Percentiles rank a stretch among this genome's conserved stretches.
phyloP scores from a whole-genome alignment of 2,888 invertebrate species.

The Eudasyphora cyanicolor region DNA sequence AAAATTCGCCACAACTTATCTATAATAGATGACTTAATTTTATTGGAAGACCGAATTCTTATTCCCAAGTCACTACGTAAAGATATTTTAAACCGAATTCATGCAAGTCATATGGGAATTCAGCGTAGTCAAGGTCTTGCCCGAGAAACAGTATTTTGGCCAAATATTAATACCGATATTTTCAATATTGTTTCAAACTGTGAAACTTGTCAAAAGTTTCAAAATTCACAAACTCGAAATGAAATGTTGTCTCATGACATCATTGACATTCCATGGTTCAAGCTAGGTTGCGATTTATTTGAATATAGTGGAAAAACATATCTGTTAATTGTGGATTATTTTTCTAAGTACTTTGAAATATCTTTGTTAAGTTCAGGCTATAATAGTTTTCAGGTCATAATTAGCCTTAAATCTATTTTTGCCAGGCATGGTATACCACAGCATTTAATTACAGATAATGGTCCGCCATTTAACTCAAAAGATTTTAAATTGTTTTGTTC shows the following conservation, averaged over 20 bases:
- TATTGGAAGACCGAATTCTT: constrained; percentile 42
- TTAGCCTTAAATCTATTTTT: constrained; percentile 63
- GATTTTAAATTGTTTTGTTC: constrained; percentile 55
- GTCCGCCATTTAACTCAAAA: constrained; percentile 59
- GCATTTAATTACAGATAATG: constrained; percentile 61
- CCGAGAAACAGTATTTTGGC: constrained; percentile 54
- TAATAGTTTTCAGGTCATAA: constrained; percentile 42
- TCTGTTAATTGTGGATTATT: constrained; percentile 64
- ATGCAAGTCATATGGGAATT: constrained; percentile 47
- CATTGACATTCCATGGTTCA: constrained; percentile 44
- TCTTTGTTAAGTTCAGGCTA: constrained; percentile 40
- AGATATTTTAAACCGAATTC: constrained; percentile 28
- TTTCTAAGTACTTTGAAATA: constrained; percentile 63
- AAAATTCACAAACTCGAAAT: constrained; percentile 39
- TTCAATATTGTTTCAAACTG: constrained; percentile 57
- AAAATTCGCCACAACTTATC: constrained; percentile 42
- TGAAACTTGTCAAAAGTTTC: constrained; percentile 60
- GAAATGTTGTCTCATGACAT: constrained; percentile 44
- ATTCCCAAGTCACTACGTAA: constrained; percentile 45
- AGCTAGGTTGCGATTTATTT: constrained; percentile 55
- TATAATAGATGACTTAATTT: constrained; percentile 52
- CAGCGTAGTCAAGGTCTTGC: constrained; percentile 47
- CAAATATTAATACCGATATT: constrained; percentile 56
- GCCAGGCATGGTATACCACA: constrained; percentile 61
- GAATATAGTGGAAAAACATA: constrained; percentile 50